Evolutionary conservation across 2,113 vertebrate genomes (phyloP), one percentile per base, ranked within the genome.

Genomic region (Engraulis encrasicolus): DNA sequence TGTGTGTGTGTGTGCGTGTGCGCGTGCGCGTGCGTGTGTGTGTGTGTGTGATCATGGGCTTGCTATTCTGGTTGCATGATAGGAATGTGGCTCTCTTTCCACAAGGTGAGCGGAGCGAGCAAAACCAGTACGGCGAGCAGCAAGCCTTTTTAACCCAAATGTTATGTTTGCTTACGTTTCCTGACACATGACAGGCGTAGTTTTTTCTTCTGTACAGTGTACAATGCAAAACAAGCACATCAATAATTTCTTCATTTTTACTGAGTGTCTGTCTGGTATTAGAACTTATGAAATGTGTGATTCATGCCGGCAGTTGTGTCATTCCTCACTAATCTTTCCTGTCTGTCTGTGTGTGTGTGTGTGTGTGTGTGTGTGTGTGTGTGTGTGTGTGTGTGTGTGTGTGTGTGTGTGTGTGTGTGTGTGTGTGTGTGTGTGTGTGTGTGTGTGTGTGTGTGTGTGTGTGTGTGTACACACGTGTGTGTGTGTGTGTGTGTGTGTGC

Each of bases 41-140:
- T n/a, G n/a, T n/a, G 49, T 31, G 77, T 31, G n/a, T 54, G 61
- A 80, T 88, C 40, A 12, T 17, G 78, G 54, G 45, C 50, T 36
- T 81, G 83, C 90, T 80, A 66, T 86, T 85, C 80, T 54, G 78
- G 80, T 85, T 89, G 86, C 81, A 40, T 34, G 15, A 52, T 81
- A 81, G 89, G 89, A 90, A 92, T 90, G 87, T 19, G 19, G 89
- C 86, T 61, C 61, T 74, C 79, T 83, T 49, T 61, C 58, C 45
- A 87, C 87, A 66, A 89, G 90, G 82, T 84, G 81, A 86, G 89
- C 93, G 89, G 81, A 86, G 89, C 93, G 89, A 87, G 92, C 90
- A 90, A 84, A 94, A 95, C 94, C 92, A 90, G 94, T 94, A 17
- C 34, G 78, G 83, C 79, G 88, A 31, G 54, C n/a, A n/a, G n/a